A percentile compares a stretch with the other conserved stretches of the same genome.
Conservation (phyloP, 2,113 vertebrate species). For the Nibea albiflora region DNA sequence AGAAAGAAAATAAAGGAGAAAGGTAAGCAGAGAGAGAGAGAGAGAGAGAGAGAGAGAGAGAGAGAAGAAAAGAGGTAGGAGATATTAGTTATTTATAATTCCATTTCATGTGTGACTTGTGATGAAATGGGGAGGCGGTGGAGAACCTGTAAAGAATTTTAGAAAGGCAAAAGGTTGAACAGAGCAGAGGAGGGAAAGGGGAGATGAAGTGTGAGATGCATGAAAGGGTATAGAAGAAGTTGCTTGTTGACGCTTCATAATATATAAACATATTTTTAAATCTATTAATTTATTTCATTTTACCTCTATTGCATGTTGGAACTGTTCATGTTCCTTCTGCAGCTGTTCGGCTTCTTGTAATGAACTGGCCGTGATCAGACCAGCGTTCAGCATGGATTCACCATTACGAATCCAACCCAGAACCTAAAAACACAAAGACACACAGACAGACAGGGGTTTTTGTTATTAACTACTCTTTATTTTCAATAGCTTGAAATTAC, state of each 20-base stretch:
- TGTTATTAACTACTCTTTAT: background rate
- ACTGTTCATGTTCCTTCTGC: constrained; percentile 97
- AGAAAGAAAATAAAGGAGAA: constrained; percentile 26
- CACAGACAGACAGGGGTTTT: background rate
- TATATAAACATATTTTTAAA: no score
- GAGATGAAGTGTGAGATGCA: background rate
- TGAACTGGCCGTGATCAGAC: constrained; percentile 97
- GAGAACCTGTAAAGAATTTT: constrained; percentile 21
- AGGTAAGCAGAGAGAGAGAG: constrained; percentile 26
- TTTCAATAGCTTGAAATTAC: background rate
- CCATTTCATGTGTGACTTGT: constrained; percentile 59
- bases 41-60: constrained; percentile 4
- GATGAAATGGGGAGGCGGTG: background rate
- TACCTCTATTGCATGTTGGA: constrained; percentile 99
- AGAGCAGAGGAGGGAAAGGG: background rate
- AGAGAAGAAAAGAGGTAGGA: constrained; percentile 7
- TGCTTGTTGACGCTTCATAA: background rate
- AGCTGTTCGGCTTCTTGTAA: constrained; percentile 97
- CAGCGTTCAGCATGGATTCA: constrained; percentile 98
- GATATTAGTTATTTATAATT: constrained; percentile 55
- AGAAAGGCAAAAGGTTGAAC: constrained; percentile 38
- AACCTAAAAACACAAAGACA: constrained; percentile 83
- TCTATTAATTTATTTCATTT: constrained; percentile 15
- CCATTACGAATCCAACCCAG: constrained; percentile 99
- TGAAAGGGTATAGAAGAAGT: background rate